A percentile compares a stretch with the other conserved stretches of the same genome.
Evolutionary conservation across 2,113 vertebrate genomes (phyloP).

Genomic region (Myocastor coypus): DNA sequence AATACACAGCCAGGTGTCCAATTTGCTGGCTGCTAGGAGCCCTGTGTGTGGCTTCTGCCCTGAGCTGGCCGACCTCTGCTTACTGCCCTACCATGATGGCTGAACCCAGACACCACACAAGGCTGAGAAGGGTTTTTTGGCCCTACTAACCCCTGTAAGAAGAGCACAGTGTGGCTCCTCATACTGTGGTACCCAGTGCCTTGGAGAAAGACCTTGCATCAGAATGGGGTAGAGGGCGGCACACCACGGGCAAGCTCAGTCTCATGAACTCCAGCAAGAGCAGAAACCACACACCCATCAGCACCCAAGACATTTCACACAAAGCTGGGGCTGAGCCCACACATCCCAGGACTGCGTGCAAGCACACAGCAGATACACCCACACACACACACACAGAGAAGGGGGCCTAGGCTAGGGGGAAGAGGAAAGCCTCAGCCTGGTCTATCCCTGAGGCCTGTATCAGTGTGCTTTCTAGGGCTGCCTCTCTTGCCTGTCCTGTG

Average conservation of each 20-base stretch:
- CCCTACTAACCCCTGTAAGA: not conserved
- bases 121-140: not conserved
- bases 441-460: not conserved
- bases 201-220: not conserved
- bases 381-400: not conserved
- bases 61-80: not conserved
- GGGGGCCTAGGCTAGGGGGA: not conserved
- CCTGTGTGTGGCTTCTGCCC: not conserved
- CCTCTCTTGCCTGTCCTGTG: too few species aligned
- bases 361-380: not conserved
- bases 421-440: not conserved
- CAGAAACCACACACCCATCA: not conserved
- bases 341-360: not conserved
- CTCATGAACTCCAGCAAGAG: not conserved
- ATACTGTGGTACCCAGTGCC: not conserved
- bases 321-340: not conserved
- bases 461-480: too few species aligned
- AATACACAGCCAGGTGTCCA: not conserved
- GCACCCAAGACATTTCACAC: not conserved
- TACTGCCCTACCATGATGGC: not conserved
- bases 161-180: not conserved
- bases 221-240: not conserved
- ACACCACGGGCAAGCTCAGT: not conserved
- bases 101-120: not conserved
- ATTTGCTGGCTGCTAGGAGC: fast-evolving